These are phyloP conservation scores for Didymodactylos carnosus DNA, from an alignment of 2,888 invertebrate species.

Conservation along the genomic window DNA sequence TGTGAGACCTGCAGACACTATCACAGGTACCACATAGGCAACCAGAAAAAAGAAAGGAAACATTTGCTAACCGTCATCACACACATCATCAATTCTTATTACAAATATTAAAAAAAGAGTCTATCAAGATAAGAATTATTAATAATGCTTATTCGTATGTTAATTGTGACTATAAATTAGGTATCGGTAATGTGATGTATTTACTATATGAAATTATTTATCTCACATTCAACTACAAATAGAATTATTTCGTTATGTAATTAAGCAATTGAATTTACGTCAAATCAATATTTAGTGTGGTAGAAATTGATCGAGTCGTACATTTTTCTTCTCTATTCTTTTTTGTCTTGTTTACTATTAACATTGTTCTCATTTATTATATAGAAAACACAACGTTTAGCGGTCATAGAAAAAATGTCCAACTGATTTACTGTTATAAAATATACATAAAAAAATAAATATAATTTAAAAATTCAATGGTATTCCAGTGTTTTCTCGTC, in stretches of 20 bases:
- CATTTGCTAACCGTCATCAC: too few relatives aligned
- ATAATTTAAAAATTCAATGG: not conserved
- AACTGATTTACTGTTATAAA: not conserved
- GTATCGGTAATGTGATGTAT: constrained; percentile 50
- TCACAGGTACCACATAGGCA: constrained; percentile 35
- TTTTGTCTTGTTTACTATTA: not conserved
- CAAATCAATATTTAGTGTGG: constrained; percentile 88
- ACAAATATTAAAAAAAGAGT: too few relatives aligned
- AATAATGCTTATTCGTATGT: too few relatives aligned
- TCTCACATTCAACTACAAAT: constrained; percentile 72
- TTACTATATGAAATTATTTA: constrained; percentile 58
- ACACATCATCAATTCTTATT: too few relatives aligned
- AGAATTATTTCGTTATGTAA: constrained; percentile 60
- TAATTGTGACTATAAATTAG: constrained; percentile 53
- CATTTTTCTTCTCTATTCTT: not conserved
- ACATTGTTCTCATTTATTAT: not conserved
- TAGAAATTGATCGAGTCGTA: constrained; percentile 44
- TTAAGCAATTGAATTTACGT: constrained; percentile 79
- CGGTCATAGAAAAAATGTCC: not conserved
- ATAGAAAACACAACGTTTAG: not conserved
- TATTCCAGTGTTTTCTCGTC: not conserved
- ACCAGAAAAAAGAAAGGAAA: too few relatives aligned
- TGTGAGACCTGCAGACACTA: too few relatives aligned
- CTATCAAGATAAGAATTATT: too few relatives aligned
- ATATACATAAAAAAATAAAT: not conserved